Evolutionary conservation across 2,797 vertebrate genomes (phyloP), one percentile per base, ranked within the genome.

Genomic region (Caiman crocodilus): DNA sequence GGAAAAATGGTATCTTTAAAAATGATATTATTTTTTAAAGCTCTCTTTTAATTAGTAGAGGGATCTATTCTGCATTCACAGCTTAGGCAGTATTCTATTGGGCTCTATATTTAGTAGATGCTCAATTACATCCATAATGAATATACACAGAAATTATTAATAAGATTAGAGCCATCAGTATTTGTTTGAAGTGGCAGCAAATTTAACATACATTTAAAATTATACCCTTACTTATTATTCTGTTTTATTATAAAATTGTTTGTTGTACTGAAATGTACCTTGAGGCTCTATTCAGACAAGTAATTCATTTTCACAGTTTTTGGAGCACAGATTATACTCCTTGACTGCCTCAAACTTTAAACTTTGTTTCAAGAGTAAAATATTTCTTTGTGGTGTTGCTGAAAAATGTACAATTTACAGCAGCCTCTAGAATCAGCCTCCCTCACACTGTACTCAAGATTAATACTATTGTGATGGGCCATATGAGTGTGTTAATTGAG

Each of bases 91-190:
- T 88, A 77, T 85, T 76, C 17, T 85, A 56, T 73, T 88, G 28
- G n/a, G 28, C 2, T 87, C 60, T 87, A 75, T 79, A 77, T 30
- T 91, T 91, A 91, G 64, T 59, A 28, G 3, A 4, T 86, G 23
- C 35, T 90, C 93, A 90, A 90, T 94, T 91, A 80, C n/a, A 78
- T 82, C 64, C 85, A 21, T 91, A 89, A 92, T 87, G 85, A 94
- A 91, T 80, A 93, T 6, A 60, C 18, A 84, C 1, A 61, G 57
- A 78, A 92, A 93, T 87, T 74, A 15, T 87, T n/a, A 91, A 59
- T 79, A 91, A 77, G 57, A 94, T 87, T 84, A 3, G 82, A 90
- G 89, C 90, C 76, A 25, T 89, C 73, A 85, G 32, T n/a, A 77
- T 90, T 91, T 89, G 7, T 93, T 94, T 94, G 65, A 94, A 91